Base-by-base conservation (phyloP, 1,140 invertebrate species). In the Drosophila simulans region DNA sequence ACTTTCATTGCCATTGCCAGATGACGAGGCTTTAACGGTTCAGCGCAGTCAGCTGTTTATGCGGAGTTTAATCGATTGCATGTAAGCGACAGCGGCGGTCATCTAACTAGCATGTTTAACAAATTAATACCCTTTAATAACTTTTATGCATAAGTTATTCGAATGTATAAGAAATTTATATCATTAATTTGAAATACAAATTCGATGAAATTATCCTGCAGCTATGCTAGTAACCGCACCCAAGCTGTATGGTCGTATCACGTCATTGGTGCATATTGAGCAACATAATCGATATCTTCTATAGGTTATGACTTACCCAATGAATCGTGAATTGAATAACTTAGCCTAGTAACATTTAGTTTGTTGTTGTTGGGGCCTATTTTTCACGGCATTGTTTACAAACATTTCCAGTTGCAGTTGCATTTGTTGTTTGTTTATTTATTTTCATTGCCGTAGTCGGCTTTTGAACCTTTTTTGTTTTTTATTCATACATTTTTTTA, bases 401-500 rank as follows among this genome's bases (percentile, higher is more conserved):
- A 70, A 63, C 52, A 58, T 27, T 70, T 35, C 58, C 13, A 64
- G 74, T 39, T 76, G 49, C 49, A 54, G 70, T 51, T 56, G 65
- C 15, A 49, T 59, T 31, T 31, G 15, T 49, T 31, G 10, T 34
- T 35, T 51, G n/a, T 35, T 52, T 35, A 20, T 52, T 35, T 52
- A 3, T 20, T 66, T 58, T 79, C 75, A 82, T 53, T 79, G 78
- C 63, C 78, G 75, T 69, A 77, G 46, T 73, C 74, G 69, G 48
- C 48, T 63, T 37, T 35, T 54, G 3, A n/a, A 7, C 5, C 25
- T 35, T 34, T 40, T 35, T 35, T 34, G 17, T 48, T 42, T 31
- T 31, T 2, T 8, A 8, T 31, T 22, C 20, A 27, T 31, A 8
- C 37, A 17, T 17, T 34, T 48, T 42, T 35, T 39, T 13, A 39